phyloP scores from a whole-genome alignment of 2,888 invertebrate genomes.

The Campoletis raptor region DNA sequence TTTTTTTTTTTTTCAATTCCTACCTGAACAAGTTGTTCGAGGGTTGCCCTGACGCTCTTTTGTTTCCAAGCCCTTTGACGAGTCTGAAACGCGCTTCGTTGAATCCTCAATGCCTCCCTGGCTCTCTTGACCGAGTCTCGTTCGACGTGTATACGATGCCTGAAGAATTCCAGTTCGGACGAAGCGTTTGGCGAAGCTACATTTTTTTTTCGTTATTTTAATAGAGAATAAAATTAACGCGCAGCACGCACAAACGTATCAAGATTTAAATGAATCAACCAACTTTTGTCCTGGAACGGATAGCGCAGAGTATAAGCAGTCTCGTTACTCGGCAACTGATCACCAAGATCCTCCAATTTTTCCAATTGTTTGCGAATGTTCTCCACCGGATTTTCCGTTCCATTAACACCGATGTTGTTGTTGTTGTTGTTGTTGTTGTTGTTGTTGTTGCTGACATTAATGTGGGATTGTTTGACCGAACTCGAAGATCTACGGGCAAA shows the following conservation, averaged over 20 bases:
- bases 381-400: conserved; percentile 88
- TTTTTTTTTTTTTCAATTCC: too few relatives aligned
- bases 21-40: conserved; percentile 87
- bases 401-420: conserved; percentile 80
- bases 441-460: conserved; percentile 76
- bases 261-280: conserved; percentile 65
- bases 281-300: conserved; percentile 91
- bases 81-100: conserved; percentile 89
- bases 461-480: conserved; percentile 78
- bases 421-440: conserved; percentile 78
- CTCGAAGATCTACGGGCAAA: conserved; percentile 83
- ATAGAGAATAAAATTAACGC: too few relatives aligned
- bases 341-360: conserved; percentile 93
- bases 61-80: conserved; percentile 87
- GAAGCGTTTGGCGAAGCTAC: conserved; percentile 82
- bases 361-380: conserved; percentile 92
- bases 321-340: conserved; percentile 92
- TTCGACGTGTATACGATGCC: conserved; percentile 92
- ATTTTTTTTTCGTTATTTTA: neutral
- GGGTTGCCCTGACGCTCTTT: conserved; percentile 86
- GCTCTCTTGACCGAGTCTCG: conserved; percentile 93
- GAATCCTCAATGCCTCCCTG: conserved; percentile 90
- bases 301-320: conserved; percentile 91
- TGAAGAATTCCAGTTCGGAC: conserved; percentile 93
- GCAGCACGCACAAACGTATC: too few relatives aligned